Conservation (phyloP, 2,888 invertebrate genomes). For the Polylopha cassiicola region DNA sequence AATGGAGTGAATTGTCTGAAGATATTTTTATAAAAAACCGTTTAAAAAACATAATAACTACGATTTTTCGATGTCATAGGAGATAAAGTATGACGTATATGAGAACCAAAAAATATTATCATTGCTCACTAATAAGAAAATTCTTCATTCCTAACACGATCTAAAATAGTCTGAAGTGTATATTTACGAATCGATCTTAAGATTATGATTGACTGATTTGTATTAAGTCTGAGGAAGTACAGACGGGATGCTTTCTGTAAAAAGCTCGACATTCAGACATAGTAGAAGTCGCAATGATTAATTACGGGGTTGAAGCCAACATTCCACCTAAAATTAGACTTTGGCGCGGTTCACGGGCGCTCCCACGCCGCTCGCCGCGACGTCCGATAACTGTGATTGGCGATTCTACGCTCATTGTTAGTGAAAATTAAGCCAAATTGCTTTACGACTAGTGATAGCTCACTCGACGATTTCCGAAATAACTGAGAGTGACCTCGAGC, state of each 20-base stretch:
- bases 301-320: constrained; percentile 58
- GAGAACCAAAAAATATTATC: no score
- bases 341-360: constrained; percentile 53
- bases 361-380: constrained; percentile 38
- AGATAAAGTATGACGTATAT: no score
- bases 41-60: no score
- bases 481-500: constrained; percentile 9
- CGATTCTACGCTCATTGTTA: constrained; percentile 24
- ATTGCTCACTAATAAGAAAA: no score
- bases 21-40: no score
- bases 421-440: constrained; percentile 15
- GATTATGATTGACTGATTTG: constrained; percentile 12
- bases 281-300: no score
- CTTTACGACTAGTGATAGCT: constrained; percentile 7
- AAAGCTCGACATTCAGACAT: constrained; percentile 45
- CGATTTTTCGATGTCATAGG: no score
- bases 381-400: constrained; percentile 28
- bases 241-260: constrained; percentile 32
- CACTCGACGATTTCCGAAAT: constrained; percentile 10
- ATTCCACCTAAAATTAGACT: constrained; percentile 63
- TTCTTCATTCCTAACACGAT: no score
- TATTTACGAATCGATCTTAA: constrained; percentile 9
- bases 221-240: constrained; percentile 17
- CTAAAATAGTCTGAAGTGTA: no score
- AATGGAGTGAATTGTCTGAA: no score